Conservation (phyloP, 2,113 vertebrate genomes). For the Xiphias gladius region DNA sequence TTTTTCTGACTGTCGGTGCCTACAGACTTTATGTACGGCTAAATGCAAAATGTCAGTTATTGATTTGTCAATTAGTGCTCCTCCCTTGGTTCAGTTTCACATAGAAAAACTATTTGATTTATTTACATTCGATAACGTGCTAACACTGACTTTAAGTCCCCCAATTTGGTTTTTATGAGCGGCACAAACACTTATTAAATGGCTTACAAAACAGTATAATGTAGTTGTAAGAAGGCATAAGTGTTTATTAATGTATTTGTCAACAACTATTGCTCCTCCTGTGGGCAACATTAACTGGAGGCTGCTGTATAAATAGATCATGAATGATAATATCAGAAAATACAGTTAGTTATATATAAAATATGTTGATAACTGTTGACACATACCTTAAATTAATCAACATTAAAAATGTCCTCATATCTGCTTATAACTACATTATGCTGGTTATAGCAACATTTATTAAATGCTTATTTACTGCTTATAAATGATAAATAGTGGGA, state of each 20-base stretch:
- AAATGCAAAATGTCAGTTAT: slow-evolving; percentile 53
- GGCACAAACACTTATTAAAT: neutral
- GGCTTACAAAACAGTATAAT: neutral
- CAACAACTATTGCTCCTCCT: neutral
- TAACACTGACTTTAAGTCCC: neutral
- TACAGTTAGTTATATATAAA: neutral
- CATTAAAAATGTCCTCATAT: neutral
- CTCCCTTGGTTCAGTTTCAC: neutral
- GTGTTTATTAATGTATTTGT: neutral
- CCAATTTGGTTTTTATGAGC: neutral
- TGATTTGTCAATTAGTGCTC: slow-evolving; percentile 35
- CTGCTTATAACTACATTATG: neutral
- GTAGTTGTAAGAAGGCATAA: neutral
- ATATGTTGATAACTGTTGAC: neutral
- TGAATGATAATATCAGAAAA: neutral
- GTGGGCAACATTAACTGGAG: neutral
- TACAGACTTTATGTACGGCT: neutral
- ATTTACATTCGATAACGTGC: neutral
- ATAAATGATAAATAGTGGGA: neutral
- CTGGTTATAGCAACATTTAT: neutral
- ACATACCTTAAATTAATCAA: neutral
- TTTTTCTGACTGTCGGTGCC: slow-evolving; percentile 18
- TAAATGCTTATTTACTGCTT: neutral
- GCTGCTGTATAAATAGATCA: slow-evolving; percentile 10
- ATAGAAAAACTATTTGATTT: slow-evolving; percentile 4